Base-by-base conservation (phyloP, 2,888 invertebrate genomes). In the Sceliomorpha sp. region DNA sequence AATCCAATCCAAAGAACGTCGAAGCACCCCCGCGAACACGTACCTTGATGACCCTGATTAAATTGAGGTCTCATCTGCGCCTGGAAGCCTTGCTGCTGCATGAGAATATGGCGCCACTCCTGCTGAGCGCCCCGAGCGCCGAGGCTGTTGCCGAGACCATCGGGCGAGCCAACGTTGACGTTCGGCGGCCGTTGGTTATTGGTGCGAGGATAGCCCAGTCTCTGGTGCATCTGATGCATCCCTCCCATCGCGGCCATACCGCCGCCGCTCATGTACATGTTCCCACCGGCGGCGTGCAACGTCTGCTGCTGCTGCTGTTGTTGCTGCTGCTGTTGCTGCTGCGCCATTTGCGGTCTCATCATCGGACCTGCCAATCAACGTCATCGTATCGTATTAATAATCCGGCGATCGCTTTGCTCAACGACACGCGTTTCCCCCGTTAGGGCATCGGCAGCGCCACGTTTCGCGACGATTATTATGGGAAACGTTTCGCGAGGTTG, bases 31-130 rank as follows among this genome's bases (percentile, higher is more conserved):
- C n/a, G n/a, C n/a, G n/a, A n/a, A n/a, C n/a, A 27, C 72, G 72
- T 66, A 88, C 88, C 87, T 85, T 88, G 88, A 74, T 85, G 88
- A 83, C 89, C 87, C 67, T 89, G 90, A 75, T 90, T 90, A 80
- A 90, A 90, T 71, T 88, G 89, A 27, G 90, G 89, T 78, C 91
- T 83, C 89, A 90, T 90, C 75, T 89, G 89, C 10, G 86, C 78
- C 55, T 86, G 89, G 76, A 89, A 90, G 73, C 87, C 88, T 73
- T 88, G 90, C 71, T 91, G 91, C 72, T 91, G 91, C 90, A 94
- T 93, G 88, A 93, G 85, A 70, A 93, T 86, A 79, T 93, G 93
- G 73, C 93, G 91, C 91, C 91, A 91, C 75, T 91, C 91, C 60
- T 86, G 88, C 55, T 82, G 85, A 40, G 79, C 77, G 1, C 89